Evolutionary conservation across 1,140 invertebrate genomes (phyloP).

Genomic region (Elysia chlorotica): DNA sequence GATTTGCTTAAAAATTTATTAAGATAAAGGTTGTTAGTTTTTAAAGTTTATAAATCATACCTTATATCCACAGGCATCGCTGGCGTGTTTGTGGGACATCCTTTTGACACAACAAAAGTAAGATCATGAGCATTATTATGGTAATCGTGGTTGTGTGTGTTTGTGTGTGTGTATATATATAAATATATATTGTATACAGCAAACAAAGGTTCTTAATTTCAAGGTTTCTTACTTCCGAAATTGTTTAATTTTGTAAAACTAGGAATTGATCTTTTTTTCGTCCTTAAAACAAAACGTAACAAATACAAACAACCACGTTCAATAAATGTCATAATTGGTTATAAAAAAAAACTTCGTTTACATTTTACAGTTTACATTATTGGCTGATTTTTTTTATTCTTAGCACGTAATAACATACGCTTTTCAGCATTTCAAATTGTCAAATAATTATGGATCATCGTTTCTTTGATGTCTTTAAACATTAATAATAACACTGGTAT

Average conservation of each 20-base stretch:
- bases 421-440: background rate
- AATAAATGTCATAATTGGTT: no score
- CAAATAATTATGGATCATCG: background rate
- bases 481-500: background rate
- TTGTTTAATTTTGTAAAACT: no score
- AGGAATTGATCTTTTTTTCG: no score
- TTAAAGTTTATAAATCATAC: background rate
- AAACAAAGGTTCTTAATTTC: background rate
- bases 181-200: background rate
- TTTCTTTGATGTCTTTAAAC: background rate
- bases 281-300: no score
- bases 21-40: background rate
- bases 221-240: background rate
- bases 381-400: background rate
- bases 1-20: background rate
- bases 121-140: background rate
- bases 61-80: conserved; percentile 5
- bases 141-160: background rate
- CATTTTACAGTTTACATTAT: background rate
- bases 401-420: background rate
- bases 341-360: background rate
- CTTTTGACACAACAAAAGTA: conserved; percentile 16
- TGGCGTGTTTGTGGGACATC: conserved; percentile 10
- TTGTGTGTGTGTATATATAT: background rate
- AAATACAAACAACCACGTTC: no score